A percentile compares a stretch with the other conserved stretches of the same genome.
Evolutionary conservation across 2,888 invertebrate species (phyloP).

Genomic region (Ganaspis brasiliensis): DNA sequence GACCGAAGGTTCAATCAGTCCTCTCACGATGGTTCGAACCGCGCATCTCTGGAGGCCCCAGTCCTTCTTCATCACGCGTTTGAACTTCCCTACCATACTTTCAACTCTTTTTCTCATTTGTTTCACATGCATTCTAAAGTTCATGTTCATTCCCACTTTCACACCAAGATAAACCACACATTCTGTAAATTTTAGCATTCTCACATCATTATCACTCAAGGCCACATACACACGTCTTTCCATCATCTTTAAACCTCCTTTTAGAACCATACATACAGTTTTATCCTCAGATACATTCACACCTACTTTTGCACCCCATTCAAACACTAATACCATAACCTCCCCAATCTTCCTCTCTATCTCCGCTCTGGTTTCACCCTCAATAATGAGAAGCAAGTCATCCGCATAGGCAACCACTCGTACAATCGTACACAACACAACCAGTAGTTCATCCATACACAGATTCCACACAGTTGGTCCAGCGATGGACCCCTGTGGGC

Average conservation of each 20-base stretch:
- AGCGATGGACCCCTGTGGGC: slow-evolving; percentile 50
- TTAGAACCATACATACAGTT: slow-evolving; percentile 38
- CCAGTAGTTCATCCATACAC: slow-evolving; percentile 40
- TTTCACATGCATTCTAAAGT: slow-evolving; percentile 43
- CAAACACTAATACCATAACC: slow-evolving; percentile 20
- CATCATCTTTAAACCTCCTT: neutral
- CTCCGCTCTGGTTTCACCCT: neutral
- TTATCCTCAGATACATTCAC: slow-evolving; percentile 29
- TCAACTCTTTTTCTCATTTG: neutral
- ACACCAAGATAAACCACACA: slow-evolving; percentile 48
- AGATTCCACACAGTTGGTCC: slow-evolving; percentile 42
- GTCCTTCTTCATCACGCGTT: too few species aligned
- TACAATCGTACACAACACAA: neutral
- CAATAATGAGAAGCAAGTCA: slow-evolving; percentile 36
- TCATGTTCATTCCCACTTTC: slow-evolving; percentile 40
- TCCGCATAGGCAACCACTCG: slow-evolving; percentile 45
- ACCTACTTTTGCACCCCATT: slow-evolving; percentile 6
- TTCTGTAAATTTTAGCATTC: neutral
- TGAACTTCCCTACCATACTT: too few species aligned
- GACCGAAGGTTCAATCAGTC: too few species aligned
- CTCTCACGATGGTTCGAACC: too few species aligned
- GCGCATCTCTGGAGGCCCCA: too few species aligned
- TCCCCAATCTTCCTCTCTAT: neutral
- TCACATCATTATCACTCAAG: neutral
- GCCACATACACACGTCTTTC: neutral